Evolutionary conservation across 1,140 invertebrate genomes (phyloP), one percentile per base, ranked within the genome.

Genomic region (Ostrea edulis): DNA sequence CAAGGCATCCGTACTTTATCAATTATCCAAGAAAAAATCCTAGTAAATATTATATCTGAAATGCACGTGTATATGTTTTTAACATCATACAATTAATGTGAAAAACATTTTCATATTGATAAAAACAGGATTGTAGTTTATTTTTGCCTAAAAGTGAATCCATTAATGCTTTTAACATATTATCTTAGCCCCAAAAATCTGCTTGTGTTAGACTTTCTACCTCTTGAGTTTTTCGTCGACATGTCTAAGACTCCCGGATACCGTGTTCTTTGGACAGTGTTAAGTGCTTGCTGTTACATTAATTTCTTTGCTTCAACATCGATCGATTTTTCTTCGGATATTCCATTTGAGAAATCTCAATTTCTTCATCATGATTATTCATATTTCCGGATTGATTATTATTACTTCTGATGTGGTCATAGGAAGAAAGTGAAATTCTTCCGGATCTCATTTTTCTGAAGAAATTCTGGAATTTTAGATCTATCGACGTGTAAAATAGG

Each of bases 301-400:
- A 77, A 77, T 77, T 77, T 25, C 29, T 35, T 77, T 77, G 25
- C 14, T 77, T 77, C 68, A 29, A 5, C 68, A 77, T 77, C 68
- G 68, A 77, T 35, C 68, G 9, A 77, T 14, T 14, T 29, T 35
- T 22, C 22, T 29, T 25, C 14, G 35, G 5, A 44, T 44, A 22
- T 62, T 62, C 55, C 55, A 62, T 62, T 62, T 62, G 55, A 62
- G 17, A n/a, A 77, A 77, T 77, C 29, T 77, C 68, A 25, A 77
- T 71, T 77, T 14, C 22, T 77, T 77, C 68, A 14, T 77, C 25
- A 77, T 77, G 14, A 35, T 77, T 14, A 77, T 29, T 29, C 68
- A 29, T 77, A 22, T 77, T 77, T 25, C 11, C 29, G 25, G 25
- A 25, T 77, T 77, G 68, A 77, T 58, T 14, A n/a, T 62, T 62